Conservation (phyloP, 2,113 vertebrate species). For the Coryphaenoides rupestris region DNA sequence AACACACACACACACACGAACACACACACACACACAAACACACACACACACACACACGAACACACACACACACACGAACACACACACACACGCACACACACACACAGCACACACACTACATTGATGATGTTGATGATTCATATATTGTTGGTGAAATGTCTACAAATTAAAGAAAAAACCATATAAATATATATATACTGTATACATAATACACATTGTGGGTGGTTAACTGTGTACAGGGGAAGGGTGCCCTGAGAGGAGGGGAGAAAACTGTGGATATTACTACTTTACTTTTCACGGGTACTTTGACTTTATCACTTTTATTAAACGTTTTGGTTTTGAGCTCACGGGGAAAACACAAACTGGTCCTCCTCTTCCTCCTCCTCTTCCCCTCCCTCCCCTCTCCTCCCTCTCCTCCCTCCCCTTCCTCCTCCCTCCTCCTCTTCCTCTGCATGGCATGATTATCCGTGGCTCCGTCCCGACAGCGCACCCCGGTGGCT, state of each 20-base stretch:
- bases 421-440: too few species aligned
- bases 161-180: slow-evolving; percentile 39
- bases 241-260: slow-evolving; percentile 41
- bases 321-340: slow-evolving; percentile 54
- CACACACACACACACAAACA: neutral
- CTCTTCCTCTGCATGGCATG: slow-evolving; percentile 74
- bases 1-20: neutral
- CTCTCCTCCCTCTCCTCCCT: too few species aligned
- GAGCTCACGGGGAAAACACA: too few species aligned
- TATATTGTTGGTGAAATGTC: slow-evolving; percentile 68
- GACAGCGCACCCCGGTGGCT: slow-evolving; percentile 52
- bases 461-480: slow-evolving; percentile 59
- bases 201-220: slow-evolving; percentile 31
- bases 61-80: slow-evolving; percentile 42
- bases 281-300: slow-evolving; percentile 61
- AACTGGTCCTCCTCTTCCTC: too few species aligned
- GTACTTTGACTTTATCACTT: slow-evolving; percentile 54
- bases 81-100: too few species aligned
- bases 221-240: slow-evolving; percentile 60
- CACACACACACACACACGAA: neutral
- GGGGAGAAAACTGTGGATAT: slow-evolving; percentile 39
- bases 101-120: slow-evolving; percentile 69
- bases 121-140: slow-evolving; percentile 56
- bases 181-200: slow-evolving; percentile 14
- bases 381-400: too few species aligned